Evolutionary conservation across 2,888 invertebrate species (phyloP).

Genomic region (Erebia ligea): DNA sequence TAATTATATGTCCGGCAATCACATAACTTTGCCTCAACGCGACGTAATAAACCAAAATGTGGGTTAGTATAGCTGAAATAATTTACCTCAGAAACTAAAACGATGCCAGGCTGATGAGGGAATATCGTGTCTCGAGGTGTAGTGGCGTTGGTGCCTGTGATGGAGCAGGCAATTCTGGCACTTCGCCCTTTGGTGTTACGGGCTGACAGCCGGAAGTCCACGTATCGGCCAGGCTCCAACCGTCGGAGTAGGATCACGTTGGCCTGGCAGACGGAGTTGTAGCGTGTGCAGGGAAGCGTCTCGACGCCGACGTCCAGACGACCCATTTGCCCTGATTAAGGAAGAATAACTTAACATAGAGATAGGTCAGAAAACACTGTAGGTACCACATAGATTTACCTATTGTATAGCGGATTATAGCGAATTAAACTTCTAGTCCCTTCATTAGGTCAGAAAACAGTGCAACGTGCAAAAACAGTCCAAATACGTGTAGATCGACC

Average conservation of each 20-base stretch:
- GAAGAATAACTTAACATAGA: background rate
- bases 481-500: too few relatives aligned
- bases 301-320: conserved; percentile 90
- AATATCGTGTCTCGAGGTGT: conserved; percentile 92
- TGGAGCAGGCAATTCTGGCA: conserved; percentile 89
- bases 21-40: too few relatives aligned
- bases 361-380: background rate
- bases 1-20: too few relatives aligned
- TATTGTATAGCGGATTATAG: too few relatives aligned
- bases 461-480: too few relatives aligned
- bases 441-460: too few relatives aligned
- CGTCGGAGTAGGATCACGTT: conserved; percentile 91
- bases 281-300: conserved; percentile 91
- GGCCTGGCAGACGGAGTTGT: conserved; percentile 95
- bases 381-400: too few relatives aligned
- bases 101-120: conserved; percentile 90
- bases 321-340: conserved; percentile 83
- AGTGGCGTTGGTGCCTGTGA: conserved; percentile 92
- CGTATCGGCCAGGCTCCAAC: conserved; percentile 91
- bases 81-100: conserved; percentile 89
- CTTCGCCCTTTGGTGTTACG: conserved; percentile 91
- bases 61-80: background rate
- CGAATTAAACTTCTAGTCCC: too few relatives aligned
- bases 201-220: conserved; percentile 90
- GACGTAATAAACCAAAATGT: background rate